Conservation (phyloP, 2,888 invertebrate genomes). For the Leptogaster cylindrica region DNA sequence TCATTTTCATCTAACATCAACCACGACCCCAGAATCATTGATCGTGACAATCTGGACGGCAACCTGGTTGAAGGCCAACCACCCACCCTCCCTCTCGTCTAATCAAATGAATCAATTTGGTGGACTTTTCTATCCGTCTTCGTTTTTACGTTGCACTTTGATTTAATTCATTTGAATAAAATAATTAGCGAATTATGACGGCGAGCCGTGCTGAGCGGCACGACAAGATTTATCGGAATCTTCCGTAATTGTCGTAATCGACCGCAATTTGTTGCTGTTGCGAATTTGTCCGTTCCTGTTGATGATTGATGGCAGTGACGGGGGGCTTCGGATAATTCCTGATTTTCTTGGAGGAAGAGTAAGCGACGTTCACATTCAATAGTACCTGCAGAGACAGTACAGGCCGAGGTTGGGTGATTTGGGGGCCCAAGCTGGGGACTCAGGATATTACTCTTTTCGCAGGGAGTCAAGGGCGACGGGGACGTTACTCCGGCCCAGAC, state of each 20-base stretch:
- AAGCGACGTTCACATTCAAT: constrained; percentile 19
- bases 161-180: constrained; percentile 41
- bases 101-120: constrained; percentile 20
- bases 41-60: too few species aligned
- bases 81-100: background rate
- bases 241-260: constrained; percentile 40
- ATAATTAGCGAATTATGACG: constrained; percentile 39
- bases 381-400: background rate
- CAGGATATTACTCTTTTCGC: background rate
- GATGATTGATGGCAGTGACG: constrained; percentile 43
- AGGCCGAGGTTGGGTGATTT: background rate
- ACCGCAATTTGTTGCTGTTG: constrained; percentile 34
- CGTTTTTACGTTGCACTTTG: background rate
- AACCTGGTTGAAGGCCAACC: background rate
- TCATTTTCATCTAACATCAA: constrained; percentile 1
- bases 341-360: background rate
- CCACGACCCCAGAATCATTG: background rate
- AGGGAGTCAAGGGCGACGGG: constrained; percentile 14
- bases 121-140: too few species aligned
- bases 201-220: constrained; percentile 3
- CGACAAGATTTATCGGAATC: constrained; percentile 41
- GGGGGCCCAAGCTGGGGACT: background rate
- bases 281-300: constrained; percentile 6
- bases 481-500: background rate
- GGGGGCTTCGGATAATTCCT: constrained; percentile 33